Conservation (phyloP, 2,888 invertebrate species). For the Melolontha melolontha region DNA sequence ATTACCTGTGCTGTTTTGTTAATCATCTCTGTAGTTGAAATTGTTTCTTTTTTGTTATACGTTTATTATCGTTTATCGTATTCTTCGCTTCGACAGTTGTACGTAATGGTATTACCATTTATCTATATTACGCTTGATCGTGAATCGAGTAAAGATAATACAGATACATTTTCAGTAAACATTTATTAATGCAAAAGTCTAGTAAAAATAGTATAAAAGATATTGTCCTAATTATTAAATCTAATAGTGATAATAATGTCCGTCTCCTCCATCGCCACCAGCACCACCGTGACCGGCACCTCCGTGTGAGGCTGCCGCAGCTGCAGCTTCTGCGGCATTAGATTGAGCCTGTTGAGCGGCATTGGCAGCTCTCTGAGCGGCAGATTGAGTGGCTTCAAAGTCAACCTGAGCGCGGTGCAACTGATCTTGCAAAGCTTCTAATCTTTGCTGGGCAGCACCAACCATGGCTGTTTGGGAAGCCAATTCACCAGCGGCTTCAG, state of each 20-base stretch:
- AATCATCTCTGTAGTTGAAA: too few species aligned
- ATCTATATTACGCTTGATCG: not conserved
- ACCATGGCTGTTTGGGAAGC: slow-evolving; percentile 82
- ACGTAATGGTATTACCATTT: too few species aligned
- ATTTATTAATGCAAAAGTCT: slow-evolving; percentile 33
- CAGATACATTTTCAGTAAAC: not conserved
- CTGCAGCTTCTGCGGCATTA: slow-evolving; percentile 78
- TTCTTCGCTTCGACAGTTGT: too few species aligned
- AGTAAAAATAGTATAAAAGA: slow-evolving; percentile 22
- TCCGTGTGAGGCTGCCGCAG: slow-evolving; percentile 40
- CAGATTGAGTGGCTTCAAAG: slow-evolving; percentile 80
- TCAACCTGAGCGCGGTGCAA: slow-evolving; percentile 78
- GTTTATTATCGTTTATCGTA: too few species aligned
- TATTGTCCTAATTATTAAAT: slow-evolving; percentile 18
- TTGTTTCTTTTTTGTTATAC: too few species aligned
- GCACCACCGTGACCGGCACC: slow-evolving; percentile 25
- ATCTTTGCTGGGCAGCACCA: slow-evolving; percentile 77
- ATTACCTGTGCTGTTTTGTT: too few species aligned
- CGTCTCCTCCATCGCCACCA: slow-evolving; percentile 33
- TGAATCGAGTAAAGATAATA: not conserved
- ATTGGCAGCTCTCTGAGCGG: slow-evolving; percentile 77
- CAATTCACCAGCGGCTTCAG: slow-evolving; percentile 80
- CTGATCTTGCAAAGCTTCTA: slow-evolving; percentile 76
- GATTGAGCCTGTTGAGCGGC: slow-evolving; percentile 81
- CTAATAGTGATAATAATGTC: slow-evolving; percentile 25